Base-by-base conservation (phyloP, 92 coral and sea anemone genomes). In the Galaxea fascicularis region DNA sequence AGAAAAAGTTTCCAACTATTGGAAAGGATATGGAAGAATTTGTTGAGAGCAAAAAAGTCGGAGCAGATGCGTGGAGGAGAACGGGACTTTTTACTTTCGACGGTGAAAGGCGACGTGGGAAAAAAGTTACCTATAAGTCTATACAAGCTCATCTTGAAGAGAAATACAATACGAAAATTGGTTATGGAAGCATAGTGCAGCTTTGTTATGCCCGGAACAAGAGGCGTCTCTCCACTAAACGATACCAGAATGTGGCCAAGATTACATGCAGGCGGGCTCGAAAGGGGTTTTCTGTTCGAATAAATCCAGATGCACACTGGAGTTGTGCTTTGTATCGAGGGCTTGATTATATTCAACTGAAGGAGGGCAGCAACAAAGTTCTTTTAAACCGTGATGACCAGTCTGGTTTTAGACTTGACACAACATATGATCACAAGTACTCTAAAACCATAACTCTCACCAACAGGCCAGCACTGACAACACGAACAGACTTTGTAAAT, bases 161-260 rank as follows among this genome's bases (percentile, higher is more conserved):
- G 46, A 85, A 85, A n/a, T 85, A 85, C 13, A 47, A 47, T 46
- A 76, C 84, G 52, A 17, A 85, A 4, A 46, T 76, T 26, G 84
- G 76, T 15, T 85, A 85, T 46, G 77, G 89, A 30, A 85, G 76
- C 84, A 76, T 85, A 31, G 89, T 85, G 1, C 89, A 85, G 46
- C 76, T 85, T 39, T 85, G 83, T 76, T 56, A 17, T 14, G 89
- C 70, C 20, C 41, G 89, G 53, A 85, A 76, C 52, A 85, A 64
- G 46, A 85, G 89, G 65, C 30, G 12, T n/a, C 64, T 60, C 18
- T 85, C 82, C 35, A 22, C 76, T 15, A 75, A 63, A 57, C 65
- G 90, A 29, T 80, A 73, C 31, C 52, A 41, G 56, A 74, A 79
- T 21, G 86, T 86, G 8, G 90, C 90, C 74, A 79, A 83, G 31